Base-by-base conservation (phyloP, 2,888 invertebrate species). In the Stegana nigrithorax region DNA sequence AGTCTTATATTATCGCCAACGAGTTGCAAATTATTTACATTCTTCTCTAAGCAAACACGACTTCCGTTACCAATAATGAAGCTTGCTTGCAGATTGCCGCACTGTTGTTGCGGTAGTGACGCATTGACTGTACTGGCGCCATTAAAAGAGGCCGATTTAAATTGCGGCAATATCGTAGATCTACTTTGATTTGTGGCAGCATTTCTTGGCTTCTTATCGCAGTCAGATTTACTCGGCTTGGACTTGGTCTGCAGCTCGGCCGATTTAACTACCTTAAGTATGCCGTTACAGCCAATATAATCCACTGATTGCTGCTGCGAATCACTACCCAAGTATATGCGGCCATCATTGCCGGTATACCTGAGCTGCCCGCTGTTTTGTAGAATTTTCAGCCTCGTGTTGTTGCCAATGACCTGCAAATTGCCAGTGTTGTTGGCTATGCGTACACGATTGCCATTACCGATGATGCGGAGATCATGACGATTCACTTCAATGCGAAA, bases 271-370 rank as follows among this genome's bases (percentile, higher is more conserved):
- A 85, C 73, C 67, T 85, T 85, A 8, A 85, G 70, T 63, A 81
- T 67, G 10, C 85, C 85, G 75, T 84, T 83, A 66, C 83, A 84
- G 23, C 85, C 85, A 14, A 78, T 81, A 53, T 85, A 85, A 55
- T 85, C 82, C 12, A 85, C 81, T 7, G 63, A 60, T 60, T 81
- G 82, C 25, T 83, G 80, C 6, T 69, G 50, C n/a, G 85, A 85
- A 4, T 78, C 74, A 59, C 73, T 78, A 47, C 85, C 84, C 63
- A 85, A 65, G 51, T 81, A 82, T 57, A 85, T 83, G 51, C 84
- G 81, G 4, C 85, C 85, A 72, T 83, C 75, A 53, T 85, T 85
- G 12, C 85, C 85, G 32, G 78, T 84, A 60, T 84, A 85, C 53
- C 80, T 80, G 6, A 85, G 70, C 12, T 67, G 32, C 1, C 84